phyloP scores from a whole-genome alignment of 2,888 invertebrate species.

The Cerceris rybyensis region DNA sequence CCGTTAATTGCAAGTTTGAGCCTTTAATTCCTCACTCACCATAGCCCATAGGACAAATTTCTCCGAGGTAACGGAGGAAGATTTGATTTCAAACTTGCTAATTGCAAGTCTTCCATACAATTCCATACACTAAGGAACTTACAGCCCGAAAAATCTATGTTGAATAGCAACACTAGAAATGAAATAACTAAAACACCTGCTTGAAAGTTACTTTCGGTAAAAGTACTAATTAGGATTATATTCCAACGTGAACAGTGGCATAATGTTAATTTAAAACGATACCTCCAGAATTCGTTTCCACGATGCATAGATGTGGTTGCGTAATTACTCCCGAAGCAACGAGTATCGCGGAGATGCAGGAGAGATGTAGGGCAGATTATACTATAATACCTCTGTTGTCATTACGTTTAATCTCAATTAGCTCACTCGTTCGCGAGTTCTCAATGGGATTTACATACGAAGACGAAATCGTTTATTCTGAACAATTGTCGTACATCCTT shows the following conservation, averaged over 20 bases:
- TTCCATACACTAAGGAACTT: no score
- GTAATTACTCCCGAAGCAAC: slow-evolving; percentile 35
- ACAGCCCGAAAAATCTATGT: no score
- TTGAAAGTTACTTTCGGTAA: not conserved
- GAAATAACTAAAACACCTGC: not conserved
- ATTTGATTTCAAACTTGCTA: no score
- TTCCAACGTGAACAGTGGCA: not conserved
- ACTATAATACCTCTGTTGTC: slow-evolving; percentile 61
- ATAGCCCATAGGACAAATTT: no score
- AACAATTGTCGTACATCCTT: slow-evolving; percentile 5
- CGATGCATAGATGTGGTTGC: slow-evolving; percentile 5
- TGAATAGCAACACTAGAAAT: not conserved
- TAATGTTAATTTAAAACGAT: slow-evolving; percentile 7
- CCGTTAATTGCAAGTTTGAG: no score
- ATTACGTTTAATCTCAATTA: slow-evolving; percentile 61
- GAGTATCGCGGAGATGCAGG: slow-evolving; percentile 33
- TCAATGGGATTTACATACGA: slow-evolving; percentile 47
- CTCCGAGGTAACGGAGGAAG: no score
- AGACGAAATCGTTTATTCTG: slow-evolving; percentile 18
- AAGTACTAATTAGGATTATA: slow-evolving; percentile 7
- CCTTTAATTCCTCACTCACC: no score
- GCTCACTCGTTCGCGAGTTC: slow-evolving; percentile 52
- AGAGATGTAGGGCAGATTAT: slow-evolving; percentile 35
- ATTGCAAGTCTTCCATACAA: no score
- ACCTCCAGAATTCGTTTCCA: slow-evolving; percentile 19